phyloP scores from a whole-genome alignment of 1,140 invertebrate genomes.

The Penaeus vannamei region DNA sequence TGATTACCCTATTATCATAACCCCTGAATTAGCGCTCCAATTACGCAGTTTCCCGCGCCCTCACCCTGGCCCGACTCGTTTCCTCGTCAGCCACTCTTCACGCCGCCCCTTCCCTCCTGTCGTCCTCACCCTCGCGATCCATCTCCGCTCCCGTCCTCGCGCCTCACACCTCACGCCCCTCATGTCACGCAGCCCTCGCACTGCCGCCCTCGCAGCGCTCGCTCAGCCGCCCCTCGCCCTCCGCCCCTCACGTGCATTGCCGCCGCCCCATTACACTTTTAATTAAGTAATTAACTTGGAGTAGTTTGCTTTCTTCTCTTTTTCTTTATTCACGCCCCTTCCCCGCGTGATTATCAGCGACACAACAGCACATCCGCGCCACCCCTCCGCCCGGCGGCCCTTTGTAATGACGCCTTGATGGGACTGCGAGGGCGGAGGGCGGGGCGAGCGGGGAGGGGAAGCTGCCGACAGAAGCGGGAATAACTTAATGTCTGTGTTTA shows the following conservation, averaged over 20 bases:
- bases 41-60: too few relatives aligned
- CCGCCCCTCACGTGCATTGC: too few relatives aligned
- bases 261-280: too few relatives aligned
- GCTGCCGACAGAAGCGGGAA: neutral
- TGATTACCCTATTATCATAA: too few relatives aligned
- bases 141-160: neutral
- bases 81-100: neutral
- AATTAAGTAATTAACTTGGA: too few relatives aligned
- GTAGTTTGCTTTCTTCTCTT: neutral
- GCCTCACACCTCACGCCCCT: neutral
- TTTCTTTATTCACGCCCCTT: neutral
- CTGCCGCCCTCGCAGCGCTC: neutral
- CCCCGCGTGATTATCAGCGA: neutral
- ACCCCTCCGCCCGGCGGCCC: too few relatives aligned
- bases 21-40: too few relatives aligned
- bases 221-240: too few relatives aligned
- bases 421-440: neutral
- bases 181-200: neutral
- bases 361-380: too few relatives aligned
- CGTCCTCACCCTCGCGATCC: neutral
- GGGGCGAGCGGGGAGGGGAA: neutral
- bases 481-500: slow-evolving; percentile 10
- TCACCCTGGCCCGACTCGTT: too few relatives aligned
- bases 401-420: too few relatives aligned
- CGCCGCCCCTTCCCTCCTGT: neutral